These are phyloP conservation scores for Cydia fagiglandana DNA, from an alignment of 1,140 invertebrate genomes.

Conservation along the genomic window DNA sequence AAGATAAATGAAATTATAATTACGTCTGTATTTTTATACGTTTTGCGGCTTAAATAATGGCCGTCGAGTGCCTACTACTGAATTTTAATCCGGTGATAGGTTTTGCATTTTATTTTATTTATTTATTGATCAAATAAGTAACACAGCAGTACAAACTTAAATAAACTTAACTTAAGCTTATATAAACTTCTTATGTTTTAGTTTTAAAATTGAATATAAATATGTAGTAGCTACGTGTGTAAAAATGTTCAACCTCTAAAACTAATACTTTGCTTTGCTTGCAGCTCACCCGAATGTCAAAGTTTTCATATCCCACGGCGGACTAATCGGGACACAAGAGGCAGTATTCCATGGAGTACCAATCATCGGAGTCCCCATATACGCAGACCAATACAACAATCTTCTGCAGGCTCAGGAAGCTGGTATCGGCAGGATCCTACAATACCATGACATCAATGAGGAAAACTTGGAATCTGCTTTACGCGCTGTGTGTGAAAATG, in stretches of 20 bases:
- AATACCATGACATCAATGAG: constrained; percentile 61
- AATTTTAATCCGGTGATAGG: no score
- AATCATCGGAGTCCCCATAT: constrained; percentile 83
- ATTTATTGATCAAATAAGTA: no score
- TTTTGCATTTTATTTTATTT: no score
- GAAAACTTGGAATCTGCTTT: constrained; percentile 46
- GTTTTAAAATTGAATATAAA: no score
- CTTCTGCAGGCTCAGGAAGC: constrained; percentile 70
- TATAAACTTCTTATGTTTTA: no score
- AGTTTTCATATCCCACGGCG: constrained; percentile 84
- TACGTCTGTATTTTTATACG: no score
- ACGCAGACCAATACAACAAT: constrained; percentile 81
- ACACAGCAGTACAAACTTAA: no score
- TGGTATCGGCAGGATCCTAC: constrained; percentile 72
- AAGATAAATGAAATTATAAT: no score
- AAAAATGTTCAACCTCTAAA: neutral
- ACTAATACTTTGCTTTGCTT: constrained; percentile 48
- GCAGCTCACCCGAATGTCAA: constrained; percentile 80
- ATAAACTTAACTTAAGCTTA: no score
- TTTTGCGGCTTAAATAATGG: no score
- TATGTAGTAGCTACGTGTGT: no score
- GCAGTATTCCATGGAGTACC: constrained; percentile 83
- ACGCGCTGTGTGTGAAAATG: constrained; percentile 53
- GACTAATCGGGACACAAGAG: constrained; percentile 84
- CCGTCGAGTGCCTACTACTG: no score